Evolutionary conservation across 2,888 invertebrate genomes (phyloP), one percentile per base, ranked within the genome.

Genomic region (Sipha maydis): DNA sequence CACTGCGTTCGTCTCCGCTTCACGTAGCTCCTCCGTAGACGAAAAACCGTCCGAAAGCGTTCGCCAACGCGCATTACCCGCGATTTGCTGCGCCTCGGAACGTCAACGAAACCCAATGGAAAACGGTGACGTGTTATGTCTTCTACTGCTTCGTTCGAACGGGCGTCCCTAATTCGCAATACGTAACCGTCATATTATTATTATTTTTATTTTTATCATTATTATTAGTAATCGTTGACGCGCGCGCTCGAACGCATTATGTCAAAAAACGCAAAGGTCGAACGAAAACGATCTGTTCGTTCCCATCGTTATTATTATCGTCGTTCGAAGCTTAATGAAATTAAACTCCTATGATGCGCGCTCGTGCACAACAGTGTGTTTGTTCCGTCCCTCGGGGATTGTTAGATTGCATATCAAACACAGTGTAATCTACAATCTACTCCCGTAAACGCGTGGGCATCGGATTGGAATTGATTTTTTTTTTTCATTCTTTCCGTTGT

Each of bases 341-440:
- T 34, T 56, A 78, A 31, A 78, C 77, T 14, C 28, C 11, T n/a
- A 31, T 11, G 78, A 1, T 21, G 56, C 1, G 25, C n/a, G 38
- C 2, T 3, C 71, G 79, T 34, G 34, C 25, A 25, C 25, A 3
- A 19, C 76, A 7, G 11, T 41, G 76, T 48, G 76, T 48, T 41
- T 76, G 14, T n/a, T 41, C 14, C 56, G 56, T 56, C 31, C 56
- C 56, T 21, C 3, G 9, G 79, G 79, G 25, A 79, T 56, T 69
- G 80, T 41, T 69, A 80, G 69, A 80, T 80, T 19, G 67, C 67
- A 80, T 19, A 69, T 41, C 67, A 25, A 73, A 83, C 83, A 19
- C 48, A 9, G 14, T 31, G 78, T 83, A 71, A 71, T 71, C 71
- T 28, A 71, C 73, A 71, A 34, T 41, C 54, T 34, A n/a, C 28